These are phyloP conservation scores for Caenorhabditis auriculariae DNA, from an alignment of 2,888 invertebrate species.

Conservation along the genomic window DNA sequence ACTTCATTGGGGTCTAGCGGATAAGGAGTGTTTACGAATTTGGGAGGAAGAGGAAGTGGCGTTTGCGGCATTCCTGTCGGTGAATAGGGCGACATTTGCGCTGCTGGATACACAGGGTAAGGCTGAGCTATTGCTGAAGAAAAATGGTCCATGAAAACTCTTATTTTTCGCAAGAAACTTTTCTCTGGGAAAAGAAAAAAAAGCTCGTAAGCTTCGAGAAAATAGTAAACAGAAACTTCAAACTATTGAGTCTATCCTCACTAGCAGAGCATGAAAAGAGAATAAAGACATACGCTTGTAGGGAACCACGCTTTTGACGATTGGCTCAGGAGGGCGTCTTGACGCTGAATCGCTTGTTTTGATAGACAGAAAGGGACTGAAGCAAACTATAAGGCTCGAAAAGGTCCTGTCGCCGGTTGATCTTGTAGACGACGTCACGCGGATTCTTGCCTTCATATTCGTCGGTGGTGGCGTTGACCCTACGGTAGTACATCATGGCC, in stretches of 20 bases:
- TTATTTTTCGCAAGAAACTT: neutral
- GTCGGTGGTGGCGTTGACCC: slow-evolving; percentile 49
- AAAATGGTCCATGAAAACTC: slow-evolving; percentile 2
- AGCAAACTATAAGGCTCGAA: slow-evolving; percentile 27
- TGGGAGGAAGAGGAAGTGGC: slow-evolving; percentile 33
- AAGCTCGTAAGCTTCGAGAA: too few species aligned
- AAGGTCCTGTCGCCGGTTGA: slow-evolving; percentile 30
- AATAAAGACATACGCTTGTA: too few species aligned
- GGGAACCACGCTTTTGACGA: too few species aligned
- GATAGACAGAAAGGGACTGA: too few species aligned
- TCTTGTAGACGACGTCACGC: slow-evolving; percentile 16
- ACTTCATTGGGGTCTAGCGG: slow-evolving; percentile 30
- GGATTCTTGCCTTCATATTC: slow-evolving; percentile 53
- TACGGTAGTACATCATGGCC: slow-evolving; percentile 55
- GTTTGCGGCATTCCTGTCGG: slow-evolving; percentile 32
- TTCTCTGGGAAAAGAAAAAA: too few species aligned
- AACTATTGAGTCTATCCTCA: too few species aligned
- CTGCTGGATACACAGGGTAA: slow-evolving; percentile 27
- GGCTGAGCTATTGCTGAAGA: slow-evolving; percentile 32
- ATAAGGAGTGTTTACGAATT: slow-evolving; percentile 34
- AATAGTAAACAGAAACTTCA: too few species aligned
- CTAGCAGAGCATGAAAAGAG: too few species aligned
- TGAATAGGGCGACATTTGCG: slow-evolving; percentile 26
- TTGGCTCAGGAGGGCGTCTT: too few species aligned
- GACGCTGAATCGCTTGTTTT: too few species aligned